These are phyloP conservation scores for Stenopsyche tienmushanensis DNA, from an alignment of 1,140 invertebrate species.

Conservation along the genomic window DNA sequence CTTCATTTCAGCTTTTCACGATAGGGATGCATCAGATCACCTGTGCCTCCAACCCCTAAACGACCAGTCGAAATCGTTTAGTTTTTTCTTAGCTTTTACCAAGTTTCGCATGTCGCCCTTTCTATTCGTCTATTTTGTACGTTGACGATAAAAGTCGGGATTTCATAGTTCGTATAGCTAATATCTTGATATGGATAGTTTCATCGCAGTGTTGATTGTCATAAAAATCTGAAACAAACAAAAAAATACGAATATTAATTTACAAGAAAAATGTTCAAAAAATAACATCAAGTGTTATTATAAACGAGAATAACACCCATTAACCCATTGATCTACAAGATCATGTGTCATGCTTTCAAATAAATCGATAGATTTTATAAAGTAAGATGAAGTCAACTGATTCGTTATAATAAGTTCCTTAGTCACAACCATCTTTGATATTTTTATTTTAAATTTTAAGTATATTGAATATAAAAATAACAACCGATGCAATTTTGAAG, in stretches of 20 bases:
- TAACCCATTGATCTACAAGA: too few species aligned
- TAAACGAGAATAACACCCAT: too few species aligned
- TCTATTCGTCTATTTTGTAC: background rate
- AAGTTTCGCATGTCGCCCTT: slow-evolving; percentile 37
- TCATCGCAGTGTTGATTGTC: background rate
- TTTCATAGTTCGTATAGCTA: slow-evolving; percentile 3
- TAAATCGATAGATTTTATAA: too few species aligned
- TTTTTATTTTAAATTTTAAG: too few species aligned
- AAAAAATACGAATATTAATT: slow-evolving; percentile 7
- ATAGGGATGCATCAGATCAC: slow-evolving; percentile 20
- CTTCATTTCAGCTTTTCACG: too few species aligned
- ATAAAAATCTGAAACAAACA: slow-evolving; percentile 1
- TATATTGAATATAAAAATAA: too few species aligned
- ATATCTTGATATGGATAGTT: background rate
- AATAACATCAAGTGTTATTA: background rate
- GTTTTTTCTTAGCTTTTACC: slow-evolving; percentile 39
- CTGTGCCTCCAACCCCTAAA: slow-evolving; percentile 21
- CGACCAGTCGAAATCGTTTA: slow-evolving; percentile 18
- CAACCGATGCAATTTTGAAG: too few species aligned
- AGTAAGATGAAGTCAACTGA: too few species aligned
- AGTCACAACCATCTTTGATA: background rate
- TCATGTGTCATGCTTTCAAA: too few species aligned
- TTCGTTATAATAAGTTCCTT: too few species aligned
- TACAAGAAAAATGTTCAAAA: background rate
- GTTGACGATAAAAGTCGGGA: background rate